These are phyloP conservation scores for Hyles lineata DNA, from an alignment of 2,888 invertebrate species.

Conservation along the genomic window DNA sequence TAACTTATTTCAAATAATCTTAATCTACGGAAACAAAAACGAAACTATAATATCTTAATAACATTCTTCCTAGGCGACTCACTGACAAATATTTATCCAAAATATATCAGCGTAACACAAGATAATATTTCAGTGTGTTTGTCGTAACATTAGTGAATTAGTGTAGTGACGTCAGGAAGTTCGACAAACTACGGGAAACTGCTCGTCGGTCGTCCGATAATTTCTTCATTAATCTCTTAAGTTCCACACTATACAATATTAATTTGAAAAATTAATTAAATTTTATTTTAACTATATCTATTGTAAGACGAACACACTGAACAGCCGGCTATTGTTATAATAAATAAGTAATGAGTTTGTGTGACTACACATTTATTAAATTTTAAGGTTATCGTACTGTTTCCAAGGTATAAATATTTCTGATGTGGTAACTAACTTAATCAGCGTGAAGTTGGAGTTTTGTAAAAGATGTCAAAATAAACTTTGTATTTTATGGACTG, in stretches of 20 bases:
- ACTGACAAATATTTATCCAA: not conserved
- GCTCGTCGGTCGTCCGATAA: not conserved
- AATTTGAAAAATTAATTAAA: too few relatives aligned
- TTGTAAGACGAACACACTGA: too few relatives aligned
- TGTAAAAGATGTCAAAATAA: not conserved
- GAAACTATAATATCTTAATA: not conserved
- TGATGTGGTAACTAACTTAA: too few relatives aligned
- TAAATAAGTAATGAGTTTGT: too few relatives aligned
- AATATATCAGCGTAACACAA: not conserved
- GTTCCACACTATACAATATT: too few relatives aligned
- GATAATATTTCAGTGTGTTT: slow-evolving; percentile 6
- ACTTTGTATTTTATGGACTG: too few relatives aligned
- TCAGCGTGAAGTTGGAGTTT: too few relatives aligned
- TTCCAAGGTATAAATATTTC: too few relatives aligned
- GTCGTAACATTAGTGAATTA: not conserved
- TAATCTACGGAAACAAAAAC: not conserved
- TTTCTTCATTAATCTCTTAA: not conserved
- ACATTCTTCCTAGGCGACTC: not conserved
- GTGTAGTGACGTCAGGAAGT: not conserved
- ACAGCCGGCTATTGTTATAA: too few relatives aligned
- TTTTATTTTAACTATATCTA: too few relatives aligned
- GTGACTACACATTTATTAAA: too few relatives aligned
- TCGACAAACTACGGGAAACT: not conserved
- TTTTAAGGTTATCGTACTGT: too few relatives aligned
- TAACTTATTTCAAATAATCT: not conserved